Evolutionary conservation across 2,113 vertebrate species (phyloP).

Genomic region (Plecturocebus donacophilus): DNA sequence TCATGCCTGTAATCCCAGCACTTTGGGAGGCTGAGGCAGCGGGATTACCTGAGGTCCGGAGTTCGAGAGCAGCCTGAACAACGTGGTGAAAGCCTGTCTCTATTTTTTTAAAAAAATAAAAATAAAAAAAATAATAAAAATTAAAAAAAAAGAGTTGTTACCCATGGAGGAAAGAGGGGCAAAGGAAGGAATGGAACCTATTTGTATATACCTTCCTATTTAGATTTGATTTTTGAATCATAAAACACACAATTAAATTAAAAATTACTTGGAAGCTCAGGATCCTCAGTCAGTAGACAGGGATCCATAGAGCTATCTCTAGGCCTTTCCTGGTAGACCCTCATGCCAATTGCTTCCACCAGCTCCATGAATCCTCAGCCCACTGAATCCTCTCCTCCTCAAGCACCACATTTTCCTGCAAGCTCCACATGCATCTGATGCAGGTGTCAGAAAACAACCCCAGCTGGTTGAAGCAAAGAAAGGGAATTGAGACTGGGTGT

Average conservation of each 20-base stretch:
- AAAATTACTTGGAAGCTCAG: background rate
- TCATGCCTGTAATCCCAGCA: no score
- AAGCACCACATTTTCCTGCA: background rate
- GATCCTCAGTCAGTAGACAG: background rate
- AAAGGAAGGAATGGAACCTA: background rate
- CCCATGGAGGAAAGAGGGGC: background rate
- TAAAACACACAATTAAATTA: constrained; percentile 18
- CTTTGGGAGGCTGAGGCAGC: no score
- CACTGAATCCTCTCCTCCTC: background rate
- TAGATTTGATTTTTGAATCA: constrained; percentile 7
- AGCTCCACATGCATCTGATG: background rate
- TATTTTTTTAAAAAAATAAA: no score
- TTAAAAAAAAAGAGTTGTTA: background rate
- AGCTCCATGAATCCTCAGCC: background rate
- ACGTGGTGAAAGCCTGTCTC: no score
- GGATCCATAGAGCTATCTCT: background rate
- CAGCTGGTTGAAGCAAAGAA: background rate
- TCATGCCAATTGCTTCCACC: background rate
- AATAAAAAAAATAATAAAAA: no score
- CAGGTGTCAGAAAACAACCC: background rate
- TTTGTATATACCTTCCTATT: background rate
- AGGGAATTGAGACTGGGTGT: no score
- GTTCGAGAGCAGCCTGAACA: no score
- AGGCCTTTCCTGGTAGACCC: background rate
- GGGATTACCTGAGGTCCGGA: no score